Conservation (phyloP, 2,888 invertebrate species). For the Venusia cambrica region DNA sequence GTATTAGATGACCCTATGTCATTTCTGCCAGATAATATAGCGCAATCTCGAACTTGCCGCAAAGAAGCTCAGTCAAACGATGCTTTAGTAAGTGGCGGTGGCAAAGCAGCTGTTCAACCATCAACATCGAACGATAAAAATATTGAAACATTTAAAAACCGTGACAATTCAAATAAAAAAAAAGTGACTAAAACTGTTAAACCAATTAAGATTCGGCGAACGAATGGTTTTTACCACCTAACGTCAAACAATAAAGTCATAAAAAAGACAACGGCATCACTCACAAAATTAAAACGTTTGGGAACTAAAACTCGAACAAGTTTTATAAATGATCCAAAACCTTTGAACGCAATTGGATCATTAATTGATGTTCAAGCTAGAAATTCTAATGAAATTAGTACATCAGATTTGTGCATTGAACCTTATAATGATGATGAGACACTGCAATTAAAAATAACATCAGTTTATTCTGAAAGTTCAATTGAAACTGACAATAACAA, state of each 20-base stretch:
- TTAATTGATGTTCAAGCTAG: slow-evolving; percentile 2
- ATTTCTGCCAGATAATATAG: slow-evolving; percentile 43
- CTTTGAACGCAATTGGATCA: slow-evolving; percentile 2
- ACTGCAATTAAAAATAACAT: slow-evolving; percentile 49
- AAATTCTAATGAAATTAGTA: not conserved
- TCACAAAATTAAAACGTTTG: not conserved
- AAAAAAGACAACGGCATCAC: slow-evolving; percentile 13
- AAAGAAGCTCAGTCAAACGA: not conserved
- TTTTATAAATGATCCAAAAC: not conserved
- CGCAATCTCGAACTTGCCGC: slow-evolving; percentile 18
- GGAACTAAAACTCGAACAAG: slow-evolving; percentile 1
- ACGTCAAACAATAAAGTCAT: slow-evolving; percentile 37
- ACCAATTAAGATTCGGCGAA: slow-evolving; percentile 64
- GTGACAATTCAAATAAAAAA: slow-evolving; percentile 2
- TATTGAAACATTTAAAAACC: slow-evolving; percentile 1
- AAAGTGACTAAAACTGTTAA: slow-evolving; percentile 37
- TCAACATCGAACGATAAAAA: slow-evolving; percentile 2
- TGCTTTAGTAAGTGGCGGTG: not conserved
- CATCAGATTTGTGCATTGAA: not conserved
- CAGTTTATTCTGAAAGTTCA: slow-evolving; percentile 34
- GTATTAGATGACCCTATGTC: slow-evolving; percentile 64
- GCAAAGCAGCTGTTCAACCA: slow-evolving; percentile 1
- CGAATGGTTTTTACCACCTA: slow-evolving; percentile 55
- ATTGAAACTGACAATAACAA: slow-evolving; percentile 22
- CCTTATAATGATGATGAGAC: slow-evolving; percentile 15